phyloP scores from a whole-genome alignment of 1,140 invertebrate species.

The Bilobella aurantiaca region DNA sequence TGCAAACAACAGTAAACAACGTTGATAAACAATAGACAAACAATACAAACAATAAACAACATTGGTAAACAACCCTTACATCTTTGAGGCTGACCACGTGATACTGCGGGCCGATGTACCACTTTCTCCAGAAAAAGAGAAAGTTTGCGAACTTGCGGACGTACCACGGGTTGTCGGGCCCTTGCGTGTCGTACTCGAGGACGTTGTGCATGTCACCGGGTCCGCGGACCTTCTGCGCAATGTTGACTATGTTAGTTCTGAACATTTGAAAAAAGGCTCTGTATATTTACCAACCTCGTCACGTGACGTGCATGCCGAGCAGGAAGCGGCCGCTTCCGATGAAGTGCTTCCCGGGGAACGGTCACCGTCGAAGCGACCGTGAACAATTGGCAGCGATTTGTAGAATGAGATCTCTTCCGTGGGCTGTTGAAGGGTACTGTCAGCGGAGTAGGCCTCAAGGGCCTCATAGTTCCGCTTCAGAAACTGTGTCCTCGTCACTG shows the following conservation, averaged over 20 bases:
- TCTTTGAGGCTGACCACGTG: constrained; percentile 26
- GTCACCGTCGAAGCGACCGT: background rate
- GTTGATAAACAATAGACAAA: too few species aligned
- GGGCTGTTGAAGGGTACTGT: background rate
- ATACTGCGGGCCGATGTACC: constrained; percentile 29
- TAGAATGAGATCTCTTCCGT: background rate
- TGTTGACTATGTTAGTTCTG: too few species aligned
- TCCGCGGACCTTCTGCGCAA: background rate
- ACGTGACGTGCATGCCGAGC: background rate
- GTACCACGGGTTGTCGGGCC: constrained; percentile 32
- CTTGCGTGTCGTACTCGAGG: constrained; percentile 23
- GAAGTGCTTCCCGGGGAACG: too few species aligned
- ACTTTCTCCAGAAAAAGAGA: constrained; percentile 32
- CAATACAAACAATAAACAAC: too few species aligned
- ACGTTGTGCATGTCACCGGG: constrained; percentile 19
- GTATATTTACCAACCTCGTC: background rate
- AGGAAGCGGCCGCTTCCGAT: background rate
- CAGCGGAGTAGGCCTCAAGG: background rate
- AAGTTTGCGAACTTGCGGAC: constrained; percentile 28
- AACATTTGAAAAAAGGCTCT: background rate
- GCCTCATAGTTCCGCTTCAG: background rate
- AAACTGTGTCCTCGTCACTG: background rate
- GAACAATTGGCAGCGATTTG: background rate
- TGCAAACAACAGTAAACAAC: too few species aligned
- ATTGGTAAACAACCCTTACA: too few species aligned